phyloP scores from a whole-genome alignment of 2,888 invertebrate species.

The Mythimna ferrago region DNA sequence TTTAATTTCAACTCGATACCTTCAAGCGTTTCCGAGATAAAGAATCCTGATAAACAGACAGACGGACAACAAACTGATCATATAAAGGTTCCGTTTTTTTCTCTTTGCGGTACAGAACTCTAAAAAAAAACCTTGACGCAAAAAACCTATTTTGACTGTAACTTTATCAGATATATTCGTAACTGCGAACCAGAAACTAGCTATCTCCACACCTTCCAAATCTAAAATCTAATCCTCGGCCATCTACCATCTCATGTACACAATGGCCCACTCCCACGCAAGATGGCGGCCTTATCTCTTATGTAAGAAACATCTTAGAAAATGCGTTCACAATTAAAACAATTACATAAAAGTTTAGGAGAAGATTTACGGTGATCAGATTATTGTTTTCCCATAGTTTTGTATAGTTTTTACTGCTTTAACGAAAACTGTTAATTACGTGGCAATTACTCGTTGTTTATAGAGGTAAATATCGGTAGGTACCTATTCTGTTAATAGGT shows the following conservation, averaged over 20 bases:
- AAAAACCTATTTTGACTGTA: too few relatives aligned
- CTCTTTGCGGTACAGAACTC: too few relatives aligned
- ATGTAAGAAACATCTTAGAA: constrained; percentile 54
- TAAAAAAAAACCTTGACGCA: too few relatives aligned
- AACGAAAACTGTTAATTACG: constrained; percentile 31
- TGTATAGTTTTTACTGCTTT: constrained; percentile 7
- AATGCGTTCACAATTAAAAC: constrained; percentile 63
- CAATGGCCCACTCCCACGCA: constrained; percentile 60
- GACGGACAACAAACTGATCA: too few relatives aligned
- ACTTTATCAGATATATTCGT: background rate
- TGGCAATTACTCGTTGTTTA: constrained; percentile 25
- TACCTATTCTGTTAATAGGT: background rate
- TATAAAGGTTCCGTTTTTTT: too few relatives aligned
- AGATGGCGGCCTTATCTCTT: constrained; percentile 57
- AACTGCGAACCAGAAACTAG: constrained; percentile 19
- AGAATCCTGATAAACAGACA: too few relatives aligned
- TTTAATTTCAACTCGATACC: too few relatives aligned
- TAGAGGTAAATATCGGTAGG: constrained; percentile 3
- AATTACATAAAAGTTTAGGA: constrained; percentile 63
- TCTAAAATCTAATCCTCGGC: constrained; percentile 47
- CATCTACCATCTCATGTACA: constrained; percentile 49
- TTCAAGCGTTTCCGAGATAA: too few relatives aligned
- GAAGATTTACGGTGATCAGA: constrained; percentile 53
- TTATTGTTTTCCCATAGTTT: constrained; percentile 52
- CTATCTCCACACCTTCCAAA: constrained; percentile 33